Evolutionary conservation across 2,888 invertebrate species (phyloP).

Genomic region (Drosophila prolongata): DNA sequence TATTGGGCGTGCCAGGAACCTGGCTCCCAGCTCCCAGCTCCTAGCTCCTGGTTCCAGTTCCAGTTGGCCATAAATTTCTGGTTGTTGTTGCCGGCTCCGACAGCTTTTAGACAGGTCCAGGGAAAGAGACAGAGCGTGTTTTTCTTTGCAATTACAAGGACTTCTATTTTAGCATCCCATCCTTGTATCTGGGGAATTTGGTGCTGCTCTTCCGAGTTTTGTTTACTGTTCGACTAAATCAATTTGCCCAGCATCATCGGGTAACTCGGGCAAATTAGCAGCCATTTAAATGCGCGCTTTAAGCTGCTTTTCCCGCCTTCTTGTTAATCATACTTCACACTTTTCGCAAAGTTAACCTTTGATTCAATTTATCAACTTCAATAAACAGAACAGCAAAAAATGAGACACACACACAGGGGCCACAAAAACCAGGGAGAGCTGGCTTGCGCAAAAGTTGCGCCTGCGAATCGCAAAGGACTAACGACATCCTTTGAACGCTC

Average conservation of each 20-base stretch:
- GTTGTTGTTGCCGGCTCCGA: constrained; percentile 40
- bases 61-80: constrained; percentile 53
- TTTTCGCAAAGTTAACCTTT: constrained; percentile 64
- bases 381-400: constrained; percentile 41
- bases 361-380: constrained; percentile 69
- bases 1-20: constrained; percentile 54
- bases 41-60: constrained; percentile 12
- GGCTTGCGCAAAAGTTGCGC: constrained; percentile 57
- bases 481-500: constrained; percentile 70
- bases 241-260: constrained; percentile 6
- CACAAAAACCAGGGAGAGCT: constrained; percentile 22
- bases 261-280: constrained; percentile 23
- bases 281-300: constrained; percentile 35
- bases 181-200: constrained; percentile 13
- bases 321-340: constrained; percentile 50
- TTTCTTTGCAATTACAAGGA: constrained; percentile 53
- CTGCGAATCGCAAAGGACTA: constrained; percentile 50
- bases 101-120: constrained; percentile 31
- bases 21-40: not conserved
- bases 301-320: constrained; percentile 15
- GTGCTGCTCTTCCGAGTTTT: constrained; percentile 16
- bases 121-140: constrained; percentile 28
- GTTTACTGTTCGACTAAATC: constrained; percentile 33
- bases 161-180: constrained; percentile 36
- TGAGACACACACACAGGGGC: constrained; percentile 29